phyloP scores from a whole-genome alignment of 2,888 invertebrate genomes.

The Eupithecia subumbrata region DNA sequence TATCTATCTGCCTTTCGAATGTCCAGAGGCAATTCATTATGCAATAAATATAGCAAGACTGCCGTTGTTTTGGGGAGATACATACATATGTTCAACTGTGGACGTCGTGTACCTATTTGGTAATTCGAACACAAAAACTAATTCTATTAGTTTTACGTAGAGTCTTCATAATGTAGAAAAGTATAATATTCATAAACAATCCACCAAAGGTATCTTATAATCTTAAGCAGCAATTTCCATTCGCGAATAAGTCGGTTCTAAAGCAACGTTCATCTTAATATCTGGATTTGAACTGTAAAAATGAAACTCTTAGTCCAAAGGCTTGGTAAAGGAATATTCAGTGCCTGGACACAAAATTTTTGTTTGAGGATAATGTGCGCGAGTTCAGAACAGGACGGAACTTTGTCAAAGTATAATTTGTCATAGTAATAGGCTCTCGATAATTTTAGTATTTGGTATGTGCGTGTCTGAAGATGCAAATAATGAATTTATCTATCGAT shows the following conservation, averaged over 20 bases:
- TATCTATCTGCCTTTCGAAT: too few relatives aligned
- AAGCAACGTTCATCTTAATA: constrained; percentile 39
- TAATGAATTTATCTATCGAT: too few relatives aligned
- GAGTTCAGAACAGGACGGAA: neutral
- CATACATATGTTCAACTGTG: too few relatives aligned
- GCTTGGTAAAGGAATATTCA: constrained; percentile 7
- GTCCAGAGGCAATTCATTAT: too few relatives aligned
- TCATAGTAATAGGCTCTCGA: neutral
- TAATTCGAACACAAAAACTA: too few relatives aligned
- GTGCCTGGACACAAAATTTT: constrained; percentile 9
- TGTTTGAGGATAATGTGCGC: neutral
- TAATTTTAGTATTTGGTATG: neutral
- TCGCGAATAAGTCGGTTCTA: constrained; percentile 27
- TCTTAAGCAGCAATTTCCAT: constrained; percentile 25
- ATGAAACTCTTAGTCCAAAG: constrained; percentile 29
- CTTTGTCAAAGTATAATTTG: neutral
- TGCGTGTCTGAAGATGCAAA: too few relatives aligned
- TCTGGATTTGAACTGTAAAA: constrained; percentile 39
- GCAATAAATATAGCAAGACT: too few relatives aligned
- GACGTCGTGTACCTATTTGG: too few relatives aligned
- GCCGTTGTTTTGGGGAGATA: too few relatives aligned
- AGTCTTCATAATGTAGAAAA: neutral
- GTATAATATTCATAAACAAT: constrained; percentile 6
- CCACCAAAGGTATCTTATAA: constrained; percentile 15
- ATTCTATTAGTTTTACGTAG: too few relatives aligned